phyloP scores from a whole-genome alignment of 2,113 vertebrate genomes.

The Dicrurus megarhynchus region DNA sequence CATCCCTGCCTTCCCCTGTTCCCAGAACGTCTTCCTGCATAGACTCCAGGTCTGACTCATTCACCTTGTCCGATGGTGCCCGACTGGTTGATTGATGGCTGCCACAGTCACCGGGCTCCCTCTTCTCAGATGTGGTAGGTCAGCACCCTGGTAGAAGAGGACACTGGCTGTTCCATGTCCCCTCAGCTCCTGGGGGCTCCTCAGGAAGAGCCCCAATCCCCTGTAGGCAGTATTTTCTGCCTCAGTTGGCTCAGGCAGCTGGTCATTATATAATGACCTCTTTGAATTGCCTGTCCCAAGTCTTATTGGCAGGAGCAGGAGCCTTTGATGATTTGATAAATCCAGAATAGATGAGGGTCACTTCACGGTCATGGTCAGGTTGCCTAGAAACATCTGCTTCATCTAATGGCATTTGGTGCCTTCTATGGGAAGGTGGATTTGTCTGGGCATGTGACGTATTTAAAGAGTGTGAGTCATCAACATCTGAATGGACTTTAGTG shows the following conservation, averaged over 20 bases:
- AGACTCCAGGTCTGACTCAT: background rate
- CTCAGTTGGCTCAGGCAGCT: background rate
- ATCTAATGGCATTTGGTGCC: conserved; percentile 20
- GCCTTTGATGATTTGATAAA: conserved; percentile 42
- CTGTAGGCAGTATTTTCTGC: background rate
- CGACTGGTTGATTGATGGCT: background rate
- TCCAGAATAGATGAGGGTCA: conserved; percentile 47
- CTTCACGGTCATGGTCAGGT: background rate
- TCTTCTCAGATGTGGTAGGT: background rate
- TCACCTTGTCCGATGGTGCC: background rate
- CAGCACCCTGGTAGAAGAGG: background rate
- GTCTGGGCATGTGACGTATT: background rate
- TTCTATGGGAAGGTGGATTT: conserved; percentile 54
- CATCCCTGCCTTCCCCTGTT: background rate
- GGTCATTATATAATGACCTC: background rate
- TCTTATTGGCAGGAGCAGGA: conserved; percentile 23
- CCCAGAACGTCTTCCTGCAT: background rate
- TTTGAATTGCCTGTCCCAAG: background rate
- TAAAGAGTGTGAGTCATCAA: conserved; percentile 41
- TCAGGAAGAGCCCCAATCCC: background rate
- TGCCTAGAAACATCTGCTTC: conserved; percentile 37
- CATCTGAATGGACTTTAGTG: conserved; percentile 34
- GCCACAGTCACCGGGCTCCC: accelerated
- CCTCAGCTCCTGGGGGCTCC: accelerated
- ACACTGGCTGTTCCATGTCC: background rate